Percentiles rank a stretch among this genome's conserved stretches.
Evolutionary conservation across 2,113 vertebrate genomes (phyloP).

Genomic region (Piaya cayana): DNA sequence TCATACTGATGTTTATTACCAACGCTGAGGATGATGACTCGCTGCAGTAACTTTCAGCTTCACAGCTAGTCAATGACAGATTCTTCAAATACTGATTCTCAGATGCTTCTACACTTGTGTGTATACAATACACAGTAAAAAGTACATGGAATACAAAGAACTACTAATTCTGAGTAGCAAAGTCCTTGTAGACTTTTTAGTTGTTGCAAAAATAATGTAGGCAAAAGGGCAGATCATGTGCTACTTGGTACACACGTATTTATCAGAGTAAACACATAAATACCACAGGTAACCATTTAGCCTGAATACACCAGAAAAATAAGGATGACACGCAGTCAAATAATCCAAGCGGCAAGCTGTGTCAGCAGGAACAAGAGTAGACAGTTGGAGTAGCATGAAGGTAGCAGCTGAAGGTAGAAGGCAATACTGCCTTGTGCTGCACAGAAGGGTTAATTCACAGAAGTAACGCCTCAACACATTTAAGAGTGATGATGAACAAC

Average conservation of each 20-base stretch:
- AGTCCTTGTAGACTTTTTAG: background rate
- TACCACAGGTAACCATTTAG: background rate
- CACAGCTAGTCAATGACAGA: background rate
- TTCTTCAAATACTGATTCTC: background rate
- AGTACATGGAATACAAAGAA: background rate
- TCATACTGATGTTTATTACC: background rate
- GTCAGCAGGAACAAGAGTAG: background rate
- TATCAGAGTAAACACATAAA: slow-evolving; percentile 5
- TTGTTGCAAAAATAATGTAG: background rate
- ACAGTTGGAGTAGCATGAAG: background rate
- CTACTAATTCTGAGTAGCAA: background rate
- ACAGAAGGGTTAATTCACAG: background rate
- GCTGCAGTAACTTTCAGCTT: background rate
- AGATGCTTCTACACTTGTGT: background rate
- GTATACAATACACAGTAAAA: background rate
- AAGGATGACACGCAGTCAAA: background rate
- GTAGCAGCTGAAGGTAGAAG: background rate
- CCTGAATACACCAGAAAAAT: slow-evolving; percentile 16
- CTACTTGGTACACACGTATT: background rate
- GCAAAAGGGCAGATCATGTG: slow-evolving; percentile 9
- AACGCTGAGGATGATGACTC: background rate
- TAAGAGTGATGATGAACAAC: background rate
- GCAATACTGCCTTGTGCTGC: background rate
- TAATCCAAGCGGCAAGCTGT: background rate
- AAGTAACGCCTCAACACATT: background rate